Conservation (phyloP, 2,113 vertebrate genomes). For the Pagrus major region DNA sequence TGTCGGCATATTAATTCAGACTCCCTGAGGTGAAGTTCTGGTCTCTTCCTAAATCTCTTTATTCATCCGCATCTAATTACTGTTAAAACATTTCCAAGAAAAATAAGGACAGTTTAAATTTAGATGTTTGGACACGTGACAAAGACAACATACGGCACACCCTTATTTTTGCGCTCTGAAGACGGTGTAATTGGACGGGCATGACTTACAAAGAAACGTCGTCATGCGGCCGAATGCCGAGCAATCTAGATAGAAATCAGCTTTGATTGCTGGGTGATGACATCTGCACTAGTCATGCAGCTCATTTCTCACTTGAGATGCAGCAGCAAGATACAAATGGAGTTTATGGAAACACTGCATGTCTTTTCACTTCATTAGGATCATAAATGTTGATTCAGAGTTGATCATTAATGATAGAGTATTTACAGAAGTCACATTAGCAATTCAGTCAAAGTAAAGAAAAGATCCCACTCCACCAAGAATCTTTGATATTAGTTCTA, state of each 20-base stretch:
- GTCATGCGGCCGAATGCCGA: background rate
- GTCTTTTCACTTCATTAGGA: background rate
- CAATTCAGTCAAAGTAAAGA: background rate
- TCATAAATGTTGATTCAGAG: background rate
- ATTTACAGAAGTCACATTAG: background rate
- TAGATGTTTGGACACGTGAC: background rate
- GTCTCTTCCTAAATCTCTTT: background rate
- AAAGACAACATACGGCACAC: background rate
- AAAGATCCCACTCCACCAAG: background rate
- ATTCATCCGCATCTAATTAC: background rate
- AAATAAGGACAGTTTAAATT: background rate
- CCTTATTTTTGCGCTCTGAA: background rate
- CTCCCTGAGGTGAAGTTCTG: background rate
- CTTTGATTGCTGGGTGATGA: background rate
- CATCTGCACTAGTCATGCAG: background rate
- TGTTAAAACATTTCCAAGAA: background rate
- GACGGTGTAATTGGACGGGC: background rate
- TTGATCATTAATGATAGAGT: background rate
- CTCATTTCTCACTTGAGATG: background rate
- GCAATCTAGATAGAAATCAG: slow-evolving; percentile 15
- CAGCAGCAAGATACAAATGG: background rate
- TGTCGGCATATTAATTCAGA: slow-evolving; percentile 24
- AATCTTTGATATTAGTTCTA: background rate
- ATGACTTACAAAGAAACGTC: background rate
- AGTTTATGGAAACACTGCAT: background rate